Percentiles rank a stretch among this genome's conserved stretches.
These are phyloP conservation scores for Pantala flavescens DNA, from an alignment of 1,140 invertebrate genomes.

Conservation along the genomic window DNA sequence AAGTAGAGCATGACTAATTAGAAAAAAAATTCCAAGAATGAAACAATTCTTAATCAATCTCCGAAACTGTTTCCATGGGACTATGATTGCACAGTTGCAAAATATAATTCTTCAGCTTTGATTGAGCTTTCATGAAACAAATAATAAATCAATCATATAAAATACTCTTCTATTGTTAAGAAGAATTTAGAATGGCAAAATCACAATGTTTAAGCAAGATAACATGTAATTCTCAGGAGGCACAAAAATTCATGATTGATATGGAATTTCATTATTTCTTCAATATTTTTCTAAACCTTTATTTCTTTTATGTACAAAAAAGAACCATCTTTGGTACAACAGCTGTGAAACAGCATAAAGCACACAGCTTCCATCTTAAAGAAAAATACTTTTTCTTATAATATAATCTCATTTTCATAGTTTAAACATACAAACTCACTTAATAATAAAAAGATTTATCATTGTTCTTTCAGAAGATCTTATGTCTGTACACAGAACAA, in stretches of 20 bases:
- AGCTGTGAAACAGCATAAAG: background rate
- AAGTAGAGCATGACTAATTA: no score
- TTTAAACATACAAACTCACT: background rate
- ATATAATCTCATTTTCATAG: background rate
- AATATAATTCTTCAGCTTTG: no score
- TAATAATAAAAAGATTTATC: background rate
- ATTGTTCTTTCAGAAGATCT: background rate
- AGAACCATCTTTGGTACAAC: slow-evolving; percentile 2
- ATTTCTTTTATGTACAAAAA: background rate
- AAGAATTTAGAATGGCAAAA: background rate
- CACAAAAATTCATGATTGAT: background rate
- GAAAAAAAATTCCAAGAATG: no score
- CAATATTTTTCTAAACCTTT: background rate
- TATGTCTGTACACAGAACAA: background rate
- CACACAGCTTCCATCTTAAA: background rate
- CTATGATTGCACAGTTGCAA: no score
- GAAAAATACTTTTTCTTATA: background rate
- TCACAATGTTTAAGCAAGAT: background rate
- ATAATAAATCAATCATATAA: background rate
- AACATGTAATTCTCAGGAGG: background rate
- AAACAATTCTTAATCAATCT: no score
- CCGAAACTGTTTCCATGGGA: no score
- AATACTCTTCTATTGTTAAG: background rate
- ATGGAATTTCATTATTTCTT: background rate
- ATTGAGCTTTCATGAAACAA: background rate